A percentile compares a stretch with the other conserved stretches of the same genome.
phyloP scores from a whole-genome alignment of 2,797 vertebrate species.

The Sebastes trivittatus region DNA sequence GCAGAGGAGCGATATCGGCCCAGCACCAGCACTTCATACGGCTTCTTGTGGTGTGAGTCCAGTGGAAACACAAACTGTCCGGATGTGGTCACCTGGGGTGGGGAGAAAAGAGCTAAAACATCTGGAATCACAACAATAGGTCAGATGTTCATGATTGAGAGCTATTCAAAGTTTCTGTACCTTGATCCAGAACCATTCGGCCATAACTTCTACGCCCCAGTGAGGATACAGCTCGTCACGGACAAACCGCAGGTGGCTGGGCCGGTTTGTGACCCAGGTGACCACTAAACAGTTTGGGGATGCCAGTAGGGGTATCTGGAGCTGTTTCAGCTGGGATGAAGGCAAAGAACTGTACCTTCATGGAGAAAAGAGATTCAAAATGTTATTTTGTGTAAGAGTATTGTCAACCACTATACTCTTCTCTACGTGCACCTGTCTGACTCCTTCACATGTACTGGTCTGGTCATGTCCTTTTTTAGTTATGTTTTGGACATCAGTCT shows the following conservation, averaged over 20 bases:
- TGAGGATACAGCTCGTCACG: conserved; percentile 92
- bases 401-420: background rate
- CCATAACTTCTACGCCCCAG: conserved; percentile 88
- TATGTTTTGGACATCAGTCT: fast-evolving
- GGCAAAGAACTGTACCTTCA: conserved; percentile 89
- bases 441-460: too few species aligned
- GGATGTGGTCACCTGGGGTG: conserved; percentile 86
- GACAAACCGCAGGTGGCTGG: conserved; percentile 89
- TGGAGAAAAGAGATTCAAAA: background rate
- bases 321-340: conserved; percentile 86
- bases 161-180: conserved; percentile 26
- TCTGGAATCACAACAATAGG: background rate
- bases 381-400: background rate
- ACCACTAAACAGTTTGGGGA: conserved; percentile 87
- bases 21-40: conserved; percentile 92
- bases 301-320: conserved; percentile 86
- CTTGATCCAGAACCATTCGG: conserved; percentile 98
- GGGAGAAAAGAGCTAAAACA: background rate
- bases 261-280: conserved; percentile 96
- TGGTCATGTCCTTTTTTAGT: too few species aligned
- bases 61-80: conserved; percentile 94
- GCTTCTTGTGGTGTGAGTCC: conserved; percentile 96
- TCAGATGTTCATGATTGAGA: background rate
- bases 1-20: conserved; percentile 78
- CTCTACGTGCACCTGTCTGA: background rate